Evolutionary conservation across 1,140 invertebrate species (phyloP), one percentile per base, ranked within the genome.

Genomic region (Kradibia gibbosae): DNA sequence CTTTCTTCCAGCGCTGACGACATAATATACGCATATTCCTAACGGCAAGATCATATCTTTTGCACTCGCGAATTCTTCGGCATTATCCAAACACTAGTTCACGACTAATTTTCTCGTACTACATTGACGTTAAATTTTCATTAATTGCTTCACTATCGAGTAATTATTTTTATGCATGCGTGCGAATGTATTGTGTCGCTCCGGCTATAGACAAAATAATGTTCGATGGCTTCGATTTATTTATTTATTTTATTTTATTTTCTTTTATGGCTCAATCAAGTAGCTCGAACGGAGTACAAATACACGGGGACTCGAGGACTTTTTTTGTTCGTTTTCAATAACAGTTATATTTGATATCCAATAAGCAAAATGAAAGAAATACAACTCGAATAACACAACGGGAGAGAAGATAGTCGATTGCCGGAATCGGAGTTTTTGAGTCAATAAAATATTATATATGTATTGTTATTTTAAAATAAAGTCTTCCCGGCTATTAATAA

Each of bases 391-490:
- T n/a, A n/a, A n/a, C n/a, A n/a, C n/a, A n/a, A n/a, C n/a, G n/a
- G n/a, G n/a, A n/a, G n/a, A n/a, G n/a, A n/a, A n/a, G 15, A 53
- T 11, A 22, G 22, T 3, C 15, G 15, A 53, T 62, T 28, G 13
- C 1, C 31, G 11, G 25, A 39, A 39, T 65, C 28, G 1, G 1
- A 65, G 22, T 65, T 65, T 39, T 10, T 34, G 62, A 67, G n/a
- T 67, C 34, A 7, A 67, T 39, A 39, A 67, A 67, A 39, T 67
- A 39, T 39, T 15, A 39, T 34, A 39, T 34, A 39, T 34, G n/a
- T 34, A 7, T 67, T 67, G 13, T 67, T 67, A 67, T 39, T 36
- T 77, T 39, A 42, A 62, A 62, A 77, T 28, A 28, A 77, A 77
- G 25, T 28, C 57, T 77, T 17, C 55, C 7, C 13, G 34, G 42